Percentiles rank a stretch among this genome's conserved stretches.
Conservation (phyloP, 2,888 invertebrate genomes). For the Neuroscelio doddi region DNA sequence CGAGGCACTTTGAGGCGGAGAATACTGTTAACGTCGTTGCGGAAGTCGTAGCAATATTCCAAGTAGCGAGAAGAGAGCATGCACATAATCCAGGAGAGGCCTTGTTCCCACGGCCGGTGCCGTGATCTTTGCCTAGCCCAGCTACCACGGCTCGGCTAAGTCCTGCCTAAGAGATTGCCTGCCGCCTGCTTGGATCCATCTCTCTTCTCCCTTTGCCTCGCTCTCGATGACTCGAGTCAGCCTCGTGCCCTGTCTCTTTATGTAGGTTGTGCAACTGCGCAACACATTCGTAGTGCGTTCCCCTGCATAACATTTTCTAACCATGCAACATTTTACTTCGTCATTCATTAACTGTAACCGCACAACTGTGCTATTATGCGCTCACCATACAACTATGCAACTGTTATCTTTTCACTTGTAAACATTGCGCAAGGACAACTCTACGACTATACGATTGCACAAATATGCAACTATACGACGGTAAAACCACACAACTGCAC, state of each 20-base stretch:
- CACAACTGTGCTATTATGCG: too few species aligned
- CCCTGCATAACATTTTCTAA: too few species aligned
- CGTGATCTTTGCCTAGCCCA: constrained; percentile 66
- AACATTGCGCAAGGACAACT: too few species aligned
- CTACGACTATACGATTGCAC: too few species aligned
- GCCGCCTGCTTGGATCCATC: constrained; percentile 2
- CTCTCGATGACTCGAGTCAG: constrained; percentile 4
- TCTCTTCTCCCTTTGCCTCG: constrained; percentile 4
- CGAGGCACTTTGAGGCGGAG: not conserved
- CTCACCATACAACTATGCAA: too few species aligned
- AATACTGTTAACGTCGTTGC: not conserved
- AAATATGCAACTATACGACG: too few species aligned
- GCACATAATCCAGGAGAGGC: constrained; percentile 24
- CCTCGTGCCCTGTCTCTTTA: constrained; percentile 13
- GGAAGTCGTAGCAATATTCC: not conserved
- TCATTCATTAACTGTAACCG: too few species aligned
- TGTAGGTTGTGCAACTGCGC: constrained; percentile 39
- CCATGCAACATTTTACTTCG: too few species aligned
- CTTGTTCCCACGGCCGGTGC: constrained; percentile 69
- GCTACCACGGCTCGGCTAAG: constrained; percentile 23
- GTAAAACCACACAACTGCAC: too few species aligned
- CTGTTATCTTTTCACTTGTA: too few species aligned
- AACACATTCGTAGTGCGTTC: too few species aligned
- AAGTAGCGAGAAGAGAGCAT: constrained; percentile 8
- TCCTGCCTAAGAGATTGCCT: constrained; percentile 28